Percentiles rank a stretch among this genome's conserved stretches.
These are phyloP conservation scores for Megalops atlanticus DNA, from an alignment of 2,113 vertebrate species.

Conservation along the genomic window DNA sequence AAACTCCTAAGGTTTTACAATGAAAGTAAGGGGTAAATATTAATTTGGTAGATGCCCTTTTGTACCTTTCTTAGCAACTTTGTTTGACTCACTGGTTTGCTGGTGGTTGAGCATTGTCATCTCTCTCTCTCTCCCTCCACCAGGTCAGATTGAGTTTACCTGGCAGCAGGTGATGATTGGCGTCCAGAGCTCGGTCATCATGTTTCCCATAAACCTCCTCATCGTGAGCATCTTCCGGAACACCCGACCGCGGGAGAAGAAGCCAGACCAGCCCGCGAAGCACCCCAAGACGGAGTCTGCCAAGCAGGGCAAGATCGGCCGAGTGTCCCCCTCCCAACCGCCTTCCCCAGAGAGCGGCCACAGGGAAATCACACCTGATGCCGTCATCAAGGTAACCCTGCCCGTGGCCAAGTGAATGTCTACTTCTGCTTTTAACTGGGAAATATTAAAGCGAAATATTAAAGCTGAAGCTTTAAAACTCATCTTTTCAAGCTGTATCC, in stretches of 20 bases:
- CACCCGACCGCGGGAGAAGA: conserved; percentile 57
- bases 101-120: neutral
- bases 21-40: too few relatives aligned
- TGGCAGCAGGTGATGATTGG: conserved; percentile 96
- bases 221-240: conserved; percentile 95
- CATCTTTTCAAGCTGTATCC: too few relatives aligned
- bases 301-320: conserved; percentile 65
- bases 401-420: too few relatives aligned
- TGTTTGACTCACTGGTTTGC: too few relatives aligned
- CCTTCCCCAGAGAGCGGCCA: conserved; percentile 54
- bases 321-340: conserved; percentile 60
- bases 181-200: conserved; percentile 89
- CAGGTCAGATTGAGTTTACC: conserved; percentile 91
- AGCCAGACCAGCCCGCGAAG: conserved; percentile 46
- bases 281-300: conserved; percentile 46
- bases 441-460: too few relatives aligned
- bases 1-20: too few relatives aligned
- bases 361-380: conserved; percentile 77
- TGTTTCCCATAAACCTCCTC: conserved; percentile 94
- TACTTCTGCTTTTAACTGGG: too few relatives aligned
- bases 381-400: conserved; percentile 78
- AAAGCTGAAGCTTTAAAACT: too few relatives aligned
- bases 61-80: too few relatives aligned
- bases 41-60: too few relatives aligned
- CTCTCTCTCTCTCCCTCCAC: conserved; percentile 33